Conservation (phyloP, 2,113 vertebrate genomes). For the Phyllopteryx taeniolatus region DNA sequence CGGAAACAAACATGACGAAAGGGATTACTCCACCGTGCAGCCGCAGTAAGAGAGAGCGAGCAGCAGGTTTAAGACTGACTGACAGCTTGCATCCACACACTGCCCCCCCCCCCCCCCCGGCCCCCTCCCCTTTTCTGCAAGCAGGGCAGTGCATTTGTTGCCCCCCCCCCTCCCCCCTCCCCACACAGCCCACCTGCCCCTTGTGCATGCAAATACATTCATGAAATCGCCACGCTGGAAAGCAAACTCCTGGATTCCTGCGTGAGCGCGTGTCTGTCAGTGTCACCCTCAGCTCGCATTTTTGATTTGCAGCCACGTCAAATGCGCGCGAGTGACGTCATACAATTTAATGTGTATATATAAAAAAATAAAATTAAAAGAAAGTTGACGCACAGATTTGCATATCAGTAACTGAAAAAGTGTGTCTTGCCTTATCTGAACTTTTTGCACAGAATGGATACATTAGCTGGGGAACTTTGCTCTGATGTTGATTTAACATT, state of each 20-base stretch:
- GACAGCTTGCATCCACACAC: constrained; percentile 71
- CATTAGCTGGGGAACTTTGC: too few species aligned
- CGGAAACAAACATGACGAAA: constrained; percentile 61
- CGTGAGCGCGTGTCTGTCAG: constrained; percentile 13
- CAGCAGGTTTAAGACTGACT: constrained; percentile 73
- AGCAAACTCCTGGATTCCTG: constrained; percentile 44
- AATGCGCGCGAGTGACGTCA: not conserved
- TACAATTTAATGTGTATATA: not conserved
- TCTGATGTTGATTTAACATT: too few species aligned
- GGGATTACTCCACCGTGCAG: constrained; percentile 68
- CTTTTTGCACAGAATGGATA: too few species aligned
- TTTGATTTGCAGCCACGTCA: constrained; percentile 19
- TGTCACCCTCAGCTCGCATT: constrained; percentile 29
- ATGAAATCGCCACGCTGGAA: constrained; percentile 72
- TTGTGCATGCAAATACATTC: constrained; percentile 73
- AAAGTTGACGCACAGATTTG: too few species aligned
- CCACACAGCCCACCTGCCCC: constrained; percentile 46
- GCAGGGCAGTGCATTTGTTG: constrained; percentile 60
- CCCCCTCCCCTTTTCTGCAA: constrained; percentile 47
- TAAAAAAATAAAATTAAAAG: too few species aligned
- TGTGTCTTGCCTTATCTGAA: too few species aligned
- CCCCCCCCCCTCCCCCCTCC: constrained; percentile 18
- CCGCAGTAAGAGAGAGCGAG: constrained; percentile 34
- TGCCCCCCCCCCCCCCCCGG: constrained; percentile 54
- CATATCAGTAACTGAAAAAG: too few species aligned